These are phyloP conservation scores for Lycophotia porphyrea DNA, from an alignment of 2,888 invertebrate genomes.

Conservation along the genomic window DNA sequence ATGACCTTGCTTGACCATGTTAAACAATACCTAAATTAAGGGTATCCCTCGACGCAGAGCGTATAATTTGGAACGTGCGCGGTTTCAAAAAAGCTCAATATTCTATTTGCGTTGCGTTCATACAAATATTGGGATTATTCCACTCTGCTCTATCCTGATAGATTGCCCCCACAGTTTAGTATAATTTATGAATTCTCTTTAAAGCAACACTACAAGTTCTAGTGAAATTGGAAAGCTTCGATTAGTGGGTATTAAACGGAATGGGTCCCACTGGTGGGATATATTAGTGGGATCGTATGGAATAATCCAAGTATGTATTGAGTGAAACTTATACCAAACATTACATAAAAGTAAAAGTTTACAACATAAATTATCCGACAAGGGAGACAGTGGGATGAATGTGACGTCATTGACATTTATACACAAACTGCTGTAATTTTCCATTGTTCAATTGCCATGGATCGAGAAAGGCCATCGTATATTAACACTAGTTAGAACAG, in stretches of 20 bases:
- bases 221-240: background rate
- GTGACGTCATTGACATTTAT: slow-evolving; percentile 29
- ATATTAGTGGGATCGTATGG: background rate
- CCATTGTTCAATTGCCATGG: slow-evolving; percentile 30
- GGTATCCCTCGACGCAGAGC: background rate
- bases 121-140: background rate
- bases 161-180: background rate
- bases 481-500: slow-evolving; percentile 31
- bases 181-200: background rate
- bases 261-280: background rate
- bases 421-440: slow-evolving; percentile 16
- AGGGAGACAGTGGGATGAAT: slow-evolving; percentile 4
- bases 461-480: slow-evolving; percentile 13
- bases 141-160: background rate
- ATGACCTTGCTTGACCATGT: background rate
- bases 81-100: background rate
- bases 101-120: background rate
- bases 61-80: background rate
- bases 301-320: background rate
- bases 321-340: background rate
- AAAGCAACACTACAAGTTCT: background rate
- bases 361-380: slow-evolving; percentile 10
- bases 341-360: slow-evolving; percentile 21
- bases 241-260: background rate
- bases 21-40: too few relatives aligned